Evolutionary conservation across 2,888 invertebrate genomes (phyloP).

Genomic region (Orthonychiurus folsomi): DNA sequence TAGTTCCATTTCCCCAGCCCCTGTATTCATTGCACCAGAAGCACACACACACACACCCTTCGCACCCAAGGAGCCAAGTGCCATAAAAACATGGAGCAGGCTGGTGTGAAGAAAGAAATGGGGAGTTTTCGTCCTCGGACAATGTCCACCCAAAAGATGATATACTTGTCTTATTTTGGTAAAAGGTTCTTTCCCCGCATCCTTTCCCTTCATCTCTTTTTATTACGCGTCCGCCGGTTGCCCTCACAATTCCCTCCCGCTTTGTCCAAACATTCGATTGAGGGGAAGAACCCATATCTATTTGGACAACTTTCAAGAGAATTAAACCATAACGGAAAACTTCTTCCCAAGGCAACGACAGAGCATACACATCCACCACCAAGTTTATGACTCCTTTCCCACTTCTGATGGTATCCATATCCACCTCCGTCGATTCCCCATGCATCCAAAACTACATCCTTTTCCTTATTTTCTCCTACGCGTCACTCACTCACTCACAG

Average conservation of each 20-base stretch:
- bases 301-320: slow-evolving; percentile 32
- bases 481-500: neutral
- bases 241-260: slow-evolving; percentile 5
- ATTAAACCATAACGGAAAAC: slow-evolving; percentile 34
- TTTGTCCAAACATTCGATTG: too few relatives aligned
- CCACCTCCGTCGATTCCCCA: neutral
- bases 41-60: neutral
- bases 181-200: slow-evolving; percentile 36
- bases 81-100: neutral
- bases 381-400: slow-evolving; percentile 9
- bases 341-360: too few relatives aligned
- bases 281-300: slow-evolving; percentile 28
- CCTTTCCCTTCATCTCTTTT: slow-evolving; percentile 21
- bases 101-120: neutral
- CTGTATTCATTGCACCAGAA: neutral
- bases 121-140: too few relatives aligned
- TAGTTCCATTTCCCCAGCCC: neutral
- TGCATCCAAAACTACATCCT: neutral
- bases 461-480: neutral
- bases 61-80: neutral
- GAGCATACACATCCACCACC: too few relatives aligned
- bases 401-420: slow-evolving; percentile 3
- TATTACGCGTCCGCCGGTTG: slow-evolving; percentile 19
- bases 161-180: slow-evolving; percentile 35
- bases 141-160: too few relatives aligned